Evolutionary conservation across 2,888 invertebrate species (phyloP), one percentile per base, ranked within the genome.

Genomic region (Spialia ferax): DNA sequence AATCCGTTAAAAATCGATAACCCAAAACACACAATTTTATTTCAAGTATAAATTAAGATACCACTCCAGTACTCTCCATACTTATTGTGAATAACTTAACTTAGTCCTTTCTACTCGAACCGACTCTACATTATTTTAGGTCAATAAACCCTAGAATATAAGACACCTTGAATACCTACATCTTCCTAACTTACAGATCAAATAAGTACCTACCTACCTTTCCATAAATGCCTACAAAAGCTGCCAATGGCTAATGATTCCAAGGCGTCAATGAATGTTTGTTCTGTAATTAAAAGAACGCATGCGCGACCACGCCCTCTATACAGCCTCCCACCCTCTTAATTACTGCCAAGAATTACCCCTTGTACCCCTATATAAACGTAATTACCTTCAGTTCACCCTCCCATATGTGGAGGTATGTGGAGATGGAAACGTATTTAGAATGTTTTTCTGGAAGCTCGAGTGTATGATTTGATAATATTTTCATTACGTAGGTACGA

Each of bases 341-440:
- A 92, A 92, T 91, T 91, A 91, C 91, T 87, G 87, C 87, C 89
- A 85, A 89, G 87, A 93, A 91, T 93, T 91, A 93, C 91, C 83
- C 91, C 88, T 86, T 89, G 90, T 87, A 82, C 84, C 82, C 81
- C 79, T 86, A 87, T 87, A 85, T 88, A 76, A 77, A 75, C 73
- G 70, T 75, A 72, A 74, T 74, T 74, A 75, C 74, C 73, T 76
- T 76, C 74, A 73, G 73, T 54, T 26, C 29, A 38, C 52, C 52
- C 26, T 26, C 35, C 32, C 50, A 15, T 59, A 13, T 26, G 50
- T 48, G 23, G 13, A n/a, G 11, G 10, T 42, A 61, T 48, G 32
- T 54, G 54, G 23, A 50, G 23, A 13, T 50, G 13, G 13, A 13
- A 22, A 23, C 11, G 50, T 50, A 50, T 50, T 50, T 50, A n/a